Evolutionary conservation across 1,140 invertebrate species (phyloP).

Genomic region (Drosophila insularis): DNA sequence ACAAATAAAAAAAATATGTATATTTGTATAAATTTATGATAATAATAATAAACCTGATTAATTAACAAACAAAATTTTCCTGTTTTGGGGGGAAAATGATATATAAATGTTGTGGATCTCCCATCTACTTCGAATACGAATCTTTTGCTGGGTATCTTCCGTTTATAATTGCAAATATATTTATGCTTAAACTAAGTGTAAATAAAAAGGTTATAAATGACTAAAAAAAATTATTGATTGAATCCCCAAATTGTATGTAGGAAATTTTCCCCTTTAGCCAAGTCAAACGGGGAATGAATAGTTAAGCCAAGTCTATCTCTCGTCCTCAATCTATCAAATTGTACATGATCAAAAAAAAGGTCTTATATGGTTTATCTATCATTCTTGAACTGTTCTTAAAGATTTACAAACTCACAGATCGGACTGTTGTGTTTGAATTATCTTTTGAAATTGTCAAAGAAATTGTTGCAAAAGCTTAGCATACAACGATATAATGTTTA

Average conservation of each 20-base stretch:
- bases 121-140: background rate
- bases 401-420: too few species aligned
- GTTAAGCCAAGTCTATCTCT: background rate
- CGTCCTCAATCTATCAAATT: background rate
- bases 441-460: too few species aligned
- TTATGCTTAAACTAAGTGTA: too few species aligned
- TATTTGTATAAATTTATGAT: background rate
- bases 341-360: background rate
- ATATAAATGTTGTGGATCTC: background rate
- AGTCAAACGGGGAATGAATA: background rate
- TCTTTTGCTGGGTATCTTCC: too few species aligned
- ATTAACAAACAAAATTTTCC: constrained; percentile 1
- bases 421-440: too few species aligned
- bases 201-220: too few species aligned
- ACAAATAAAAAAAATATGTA: constrained; percentile 1
- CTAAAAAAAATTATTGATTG: too few species aligned
- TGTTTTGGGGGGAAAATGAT: background rate
- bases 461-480: too few species aligned
- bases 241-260: background rate
- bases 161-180: too few species aligned
- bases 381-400: background rate
- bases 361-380: background rate
- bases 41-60: constrained; percentile 5
- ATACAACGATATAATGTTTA: too few species aligned
- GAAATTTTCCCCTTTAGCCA: background rate